Evolutionary conservation across 2,113 vertebrate species (phyloP).

Genomic region (Regulus satrapa): DNA sequence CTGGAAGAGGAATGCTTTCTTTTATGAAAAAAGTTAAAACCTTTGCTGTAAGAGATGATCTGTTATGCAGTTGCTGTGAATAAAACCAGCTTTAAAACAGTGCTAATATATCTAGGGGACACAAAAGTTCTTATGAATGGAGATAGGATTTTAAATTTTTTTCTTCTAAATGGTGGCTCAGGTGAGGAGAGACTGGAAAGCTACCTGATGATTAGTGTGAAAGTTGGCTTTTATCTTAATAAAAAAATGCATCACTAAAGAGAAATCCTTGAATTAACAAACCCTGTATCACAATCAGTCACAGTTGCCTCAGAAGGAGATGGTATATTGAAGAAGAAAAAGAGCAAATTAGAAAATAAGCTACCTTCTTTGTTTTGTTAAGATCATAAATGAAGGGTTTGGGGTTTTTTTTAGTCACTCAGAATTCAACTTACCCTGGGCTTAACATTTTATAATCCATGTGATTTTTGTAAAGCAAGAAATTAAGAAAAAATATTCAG

Average conservation of each 20-base stretch:
- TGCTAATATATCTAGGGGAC: background rate
- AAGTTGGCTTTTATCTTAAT: background rate
- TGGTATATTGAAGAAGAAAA: background rate
- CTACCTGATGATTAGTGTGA: background rate
- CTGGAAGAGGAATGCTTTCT: background rate
- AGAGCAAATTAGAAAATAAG: background rate
- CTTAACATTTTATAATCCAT: background rate
- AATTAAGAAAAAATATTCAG: background rate
- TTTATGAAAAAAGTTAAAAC: background rate
- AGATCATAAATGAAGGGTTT: background rate
- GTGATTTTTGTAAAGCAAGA: background rate
- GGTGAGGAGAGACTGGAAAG: background rate
- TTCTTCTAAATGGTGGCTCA: background rate
- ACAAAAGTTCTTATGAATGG: background rate
- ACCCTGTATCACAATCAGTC: background rate
- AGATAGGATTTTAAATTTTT: background rate
- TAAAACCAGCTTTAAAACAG: background rate
- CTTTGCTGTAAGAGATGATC: background rate
- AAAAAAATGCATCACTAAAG: background rate
- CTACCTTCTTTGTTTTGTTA: background rate
- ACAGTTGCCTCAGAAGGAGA: background rate
- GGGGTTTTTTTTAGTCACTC: fast-evolving
- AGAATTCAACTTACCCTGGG: background rate
- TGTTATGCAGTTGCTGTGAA: background rate
- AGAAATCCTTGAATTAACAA: background rate